Evolutionary conservation across 1,140 invertebrate species (phyloP), one percentile per base, ranked within the genome.

Genomic region (Leucophenga varia): DNA sequence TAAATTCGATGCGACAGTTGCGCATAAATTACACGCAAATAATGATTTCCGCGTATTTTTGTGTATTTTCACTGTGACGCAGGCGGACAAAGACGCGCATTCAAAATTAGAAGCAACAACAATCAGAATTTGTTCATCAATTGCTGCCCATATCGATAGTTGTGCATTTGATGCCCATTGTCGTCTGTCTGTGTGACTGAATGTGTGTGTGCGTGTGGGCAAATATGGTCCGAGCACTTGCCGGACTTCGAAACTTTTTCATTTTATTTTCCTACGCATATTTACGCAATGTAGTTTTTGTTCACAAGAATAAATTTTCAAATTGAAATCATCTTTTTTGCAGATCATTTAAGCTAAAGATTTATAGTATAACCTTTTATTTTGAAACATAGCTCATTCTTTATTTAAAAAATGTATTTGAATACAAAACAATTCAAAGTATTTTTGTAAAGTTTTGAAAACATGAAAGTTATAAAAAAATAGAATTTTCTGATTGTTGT

Each of bases 1-100:
- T 64, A 64, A 57, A 64, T 64, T 65, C 47, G 49, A 64, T 52
- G 59, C 63, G 61, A 64, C 61, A 65, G 6, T 65, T 65, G 45
- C 52, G 59, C 58, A 65, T 65, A 59, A 61, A 56, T 67, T 54
- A 49, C 34, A 38, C 12, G n/a, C n/a, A n/a, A 45, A 58, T 58
- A 49, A 59, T 56, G 52, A 67, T 67, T 65, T 65, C 63, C 63
- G 47, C 31, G 47, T 57, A 65, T 4, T 50, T 56, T n/a, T n/a
- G n/a, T 30, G 9, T 22, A 37, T 47, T 53, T 47, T 20, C 44
- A 42, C 42, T 52, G 50, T 55, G 36, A n/a, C n/a, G 50, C 47
- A 47, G n/a, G 31, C 1, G 12, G 8, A 40, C 37, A 39, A 32
- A 39, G 39, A 52, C 19, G 30, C 47, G 36, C 48, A 49, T 50